Evolutionary conservation across 2,888 invertebrate species (phyloP).

Genomic region (Leptopterna dolabrata): DNA sequence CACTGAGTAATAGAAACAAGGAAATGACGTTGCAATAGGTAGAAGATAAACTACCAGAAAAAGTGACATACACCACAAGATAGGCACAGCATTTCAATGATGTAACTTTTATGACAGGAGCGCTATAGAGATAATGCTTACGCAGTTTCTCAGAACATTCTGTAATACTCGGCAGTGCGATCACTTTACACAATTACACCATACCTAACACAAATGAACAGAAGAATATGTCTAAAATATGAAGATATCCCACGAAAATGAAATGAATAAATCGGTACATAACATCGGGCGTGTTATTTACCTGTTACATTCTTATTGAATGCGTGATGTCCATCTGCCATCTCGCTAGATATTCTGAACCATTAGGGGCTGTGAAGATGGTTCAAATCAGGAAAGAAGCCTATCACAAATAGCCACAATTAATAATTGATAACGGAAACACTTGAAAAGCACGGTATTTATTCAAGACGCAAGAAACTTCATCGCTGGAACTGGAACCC

Average conservation of each 20-base stretch:
- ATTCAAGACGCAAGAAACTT: not conserved
- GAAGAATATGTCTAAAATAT: not conserved
- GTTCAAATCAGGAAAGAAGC: not conserved
- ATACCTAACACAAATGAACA: not conserved
- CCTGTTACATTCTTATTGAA: constrained; percentile 50
- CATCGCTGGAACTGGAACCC: not conserved
- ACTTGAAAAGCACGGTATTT: not conserved
- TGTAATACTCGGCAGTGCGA: not conserved
- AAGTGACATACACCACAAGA: not conserved
- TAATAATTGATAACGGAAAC: not conserved
- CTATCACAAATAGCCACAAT: not conserved
- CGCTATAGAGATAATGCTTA: not conserved
- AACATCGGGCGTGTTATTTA: constrained; percentile 19
- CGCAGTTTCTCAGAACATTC: not conserved
- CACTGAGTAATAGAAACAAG: not conserved
- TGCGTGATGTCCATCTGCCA: constrained; percentile 42
- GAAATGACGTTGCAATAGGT: not conserved
- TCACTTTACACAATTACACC: not conserved
- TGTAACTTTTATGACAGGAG: not conserved
- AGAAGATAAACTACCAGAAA: not conserved
- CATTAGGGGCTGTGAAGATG: not conserved
- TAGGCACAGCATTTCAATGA: not conserved
- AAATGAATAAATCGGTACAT: not conserved
- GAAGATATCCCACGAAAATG: not conserved
- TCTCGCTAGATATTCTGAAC: not conserved